Conservation (phyloP, 92 coral and sea anemone species). For the Anthopleura xanthogrammica region DNA sequence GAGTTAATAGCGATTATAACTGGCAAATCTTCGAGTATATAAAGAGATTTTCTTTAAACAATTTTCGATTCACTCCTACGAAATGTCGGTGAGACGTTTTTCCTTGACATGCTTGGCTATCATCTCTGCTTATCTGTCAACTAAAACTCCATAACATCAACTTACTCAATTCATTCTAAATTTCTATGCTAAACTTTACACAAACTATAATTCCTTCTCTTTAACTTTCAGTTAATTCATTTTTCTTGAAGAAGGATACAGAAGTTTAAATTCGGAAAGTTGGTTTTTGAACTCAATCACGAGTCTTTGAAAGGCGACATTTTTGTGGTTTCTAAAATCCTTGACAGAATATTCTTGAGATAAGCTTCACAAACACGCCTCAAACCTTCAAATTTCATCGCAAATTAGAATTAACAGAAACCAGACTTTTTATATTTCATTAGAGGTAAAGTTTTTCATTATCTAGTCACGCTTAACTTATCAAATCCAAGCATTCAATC, state of each 20-base stretch:
- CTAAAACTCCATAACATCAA: neutral
- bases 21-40: neutral
- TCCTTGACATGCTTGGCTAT: neutral
- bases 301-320: constrained; percentile 21
- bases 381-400: neutral
- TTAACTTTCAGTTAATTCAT: neutral
- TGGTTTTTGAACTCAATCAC: constrained; percentile 1
- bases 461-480: neutral
- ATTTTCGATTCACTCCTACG: neutral
- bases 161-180: neutral
- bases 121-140: constrained; percentile 5
- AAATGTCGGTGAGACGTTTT: neutral
- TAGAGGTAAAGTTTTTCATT: neutral
- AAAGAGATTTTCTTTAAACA: neutral
- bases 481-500: neutral
- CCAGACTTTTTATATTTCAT: neutral
- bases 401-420: neutral
- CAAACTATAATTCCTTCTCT: neutral
- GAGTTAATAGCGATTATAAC: constrained; percentile 14
- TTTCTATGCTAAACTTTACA: neutral
- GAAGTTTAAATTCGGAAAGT: neutral
- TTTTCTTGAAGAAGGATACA: neutral
- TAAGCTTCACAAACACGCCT: constrained; percentile 3
- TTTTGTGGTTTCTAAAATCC: constrained; percentile 18
- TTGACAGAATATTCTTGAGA: constrained; percentile 22